phyloP scores from a whole-genome alignment of 2,888 invertebrate genomes.

The Xylota segnis region DNA sequence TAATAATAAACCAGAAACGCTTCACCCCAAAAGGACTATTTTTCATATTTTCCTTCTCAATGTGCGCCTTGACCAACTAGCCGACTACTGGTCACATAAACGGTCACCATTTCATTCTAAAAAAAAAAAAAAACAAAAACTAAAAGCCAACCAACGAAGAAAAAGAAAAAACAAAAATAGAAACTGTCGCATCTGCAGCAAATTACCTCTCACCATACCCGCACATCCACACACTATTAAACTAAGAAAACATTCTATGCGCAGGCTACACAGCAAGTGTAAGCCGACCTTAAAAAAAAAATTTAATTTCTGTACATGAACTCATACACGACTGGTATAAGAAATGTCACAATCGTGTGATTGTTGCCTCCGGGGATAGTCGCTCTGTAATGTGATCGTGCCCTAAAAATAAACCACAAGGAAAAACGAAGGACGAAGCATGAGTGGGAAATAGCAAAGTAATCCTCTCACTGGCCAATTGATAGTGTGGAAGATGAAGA shows the following conservation, averaged over 20 bases:
- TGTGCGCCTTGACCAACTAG: not conserved
- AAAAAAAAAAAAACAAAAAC: constrained; percentile 11
- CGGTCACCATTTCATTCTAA: constrained; percentile 35
- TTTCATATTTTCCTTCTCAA: constrained; percentile 17
- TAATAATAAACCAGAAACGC: constrained; percentile 40
- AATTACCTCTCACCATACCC: constrained; percentile 55
- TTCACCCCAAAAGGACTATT: constrained; percentile 34
- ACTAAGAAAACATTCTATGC: constrained; percentile 1
- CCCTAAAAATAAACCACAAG: constrained; percentile 41
- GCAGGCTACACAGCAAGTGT: not conserved
- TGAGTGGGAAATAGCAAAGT: not conserved
- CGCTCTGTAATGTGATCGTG: constrained; percentile 44
- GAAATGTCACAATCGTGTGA: constrained; percentile 65
- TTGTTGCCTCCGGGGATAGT: constrained; percentile 32
- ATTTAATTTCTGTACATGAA: constrained; percentile 67
- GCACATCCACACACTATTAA: not conserved
- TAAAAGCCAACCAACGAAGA: not conserved
- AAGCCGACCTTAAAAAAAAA: constrained; percentile 10
- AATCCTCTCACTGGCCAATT: constrained; percentile 10
- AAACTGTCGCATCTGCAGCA: constrained; percentile 64
- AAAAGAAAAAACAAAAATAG: constrained; percentile 2
- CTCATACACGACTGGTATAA: constrained; percentile 59
- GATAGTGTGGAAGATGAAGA: constrained; percentile 12
- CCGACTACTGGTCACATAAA: constrained; percentile 45
- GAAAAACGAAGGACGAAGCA: not conserved